Percentiles rank a stretch among this genome's conserved stretches.
Evolutionary conservation across 2,113 vertebrate genomes (phyloP).

Genomic region (Semnornis frantzii): DNA sequence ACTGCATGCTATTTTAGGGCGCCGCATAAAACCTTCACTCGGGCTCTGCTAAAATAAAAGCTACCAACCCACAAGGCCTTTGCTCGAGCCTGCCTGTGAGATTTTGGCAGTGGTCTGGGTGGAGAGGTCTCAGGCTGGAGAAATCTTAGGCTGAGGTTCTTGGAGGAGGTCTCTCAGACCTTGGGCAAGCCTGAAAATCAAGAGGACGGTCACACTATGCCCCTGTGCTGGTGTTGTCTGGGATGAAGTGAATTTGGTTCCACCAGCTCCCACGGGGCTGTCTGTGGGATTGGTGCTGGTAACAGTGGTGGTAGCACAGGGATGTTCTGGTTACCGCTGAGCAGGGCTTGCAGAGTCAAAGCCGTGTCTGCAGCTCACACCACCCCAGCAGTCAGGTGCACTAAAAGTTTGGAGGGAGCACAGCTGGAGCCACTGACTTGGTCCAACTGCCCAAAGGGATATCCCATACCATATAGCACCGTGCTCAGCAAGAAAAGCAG

Average conservation of each 20-base stretch:
- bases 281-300: neutral
- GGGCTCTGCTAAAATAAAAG: conserved; percentile 22
- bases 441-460: neutral
- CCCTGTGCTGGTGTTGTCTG: neutral
- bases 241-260: neutral
- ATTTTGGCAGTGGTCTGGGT: neutral
- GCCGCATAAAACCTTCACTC: neutral
- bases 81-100: neutral
- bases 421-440: neutral
- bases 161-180: neutral
- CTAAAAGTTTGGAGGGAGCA: neutral
- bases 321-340: neutral
- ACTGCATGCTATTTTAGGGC: conserved; percentile 15
- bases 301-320: neutral
- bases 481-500: neutral
- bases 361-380: neutral
- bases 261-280: neutral
- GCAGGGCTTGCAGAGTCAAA: neutral
- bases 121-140: neutral
- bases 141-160: neutral
- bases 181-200: neutral
- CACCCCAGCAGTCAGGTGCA: no score
- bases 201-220: neutral
- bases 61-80: neutral
- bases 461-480: neutral